Conservation (phyloP, 2,113 vertebrate species). For the Apodemus speciosus region DNA sequence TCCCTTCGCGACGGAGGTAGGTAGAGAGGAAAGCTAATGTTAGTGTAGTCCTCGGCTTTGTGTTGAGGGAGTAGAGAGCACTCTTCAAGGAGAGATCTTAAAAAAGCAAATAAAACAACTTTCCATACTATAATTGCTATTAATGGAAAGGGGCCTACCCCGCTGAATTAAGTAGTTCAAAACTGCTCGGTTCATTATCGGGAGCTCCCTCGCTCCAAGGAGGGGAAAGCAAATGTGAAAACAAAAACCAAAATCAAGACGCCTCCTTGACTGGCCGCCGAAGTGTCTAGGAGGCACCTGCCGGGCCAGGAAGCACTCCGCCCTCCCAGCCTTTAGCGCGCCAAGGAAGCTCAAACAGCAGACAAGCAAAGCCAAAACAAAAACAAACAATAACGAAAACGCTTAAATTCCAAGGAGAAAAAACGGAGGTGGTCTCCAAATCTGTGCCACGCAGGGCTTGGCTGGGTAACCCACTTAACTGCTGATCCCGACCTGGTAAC, state of each 20-base stretch:
- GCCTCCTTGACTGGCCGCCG: neutral
- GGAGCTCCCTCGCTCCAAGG: slow-evolving; percentile 43
- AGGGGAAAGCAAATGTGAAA: slow-evolving; percentile 52
- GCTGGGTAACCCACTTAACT: neutral
- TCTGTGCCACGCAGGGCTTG: neutral
- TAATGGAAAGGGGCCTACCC: slow-evolving; percentile 16
- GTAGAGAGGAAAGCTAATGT: neutral
- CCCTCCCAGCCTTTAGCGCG: neutral
- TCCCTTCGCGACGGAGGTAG: neutral
- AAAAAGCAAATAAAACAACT: slow-evolving; percentile 63
- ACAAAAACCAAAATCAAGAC: slow-evolving; percentile 61
- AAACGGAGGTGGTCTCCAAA: slow-evolving; percentile 1
- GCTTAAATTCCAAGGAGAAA: slow-evolving; percentile 4
- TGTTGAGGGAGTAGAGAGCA: neutral
- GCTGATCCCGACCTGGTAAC: neutral
- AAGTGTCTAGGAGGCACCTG: slow-evolving; percentile 48
- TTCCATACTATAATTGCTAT: slow-evolving; percentile 29
- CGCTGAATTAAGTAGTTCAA: slow-evolving; percentile 58
- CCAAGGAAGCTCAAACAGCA: slow-evolving; percentile 23
- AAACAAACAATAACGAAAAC: slow-evolving; percentile 24
- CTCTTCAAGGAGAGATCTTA: slow-evolving; percentile 35
- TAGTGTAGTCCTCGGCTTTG: neutral
- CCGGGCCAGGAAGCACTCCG: neutral
- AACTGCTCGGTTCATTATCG: slow-evolving; percentile 32
- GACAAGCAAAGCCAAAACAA: slow-evolving; percentile 6